Evolutionary conservation across 2,888 invertebrate genomes (phyloP).

Genomic region (Catocala fraxini): DNA sequence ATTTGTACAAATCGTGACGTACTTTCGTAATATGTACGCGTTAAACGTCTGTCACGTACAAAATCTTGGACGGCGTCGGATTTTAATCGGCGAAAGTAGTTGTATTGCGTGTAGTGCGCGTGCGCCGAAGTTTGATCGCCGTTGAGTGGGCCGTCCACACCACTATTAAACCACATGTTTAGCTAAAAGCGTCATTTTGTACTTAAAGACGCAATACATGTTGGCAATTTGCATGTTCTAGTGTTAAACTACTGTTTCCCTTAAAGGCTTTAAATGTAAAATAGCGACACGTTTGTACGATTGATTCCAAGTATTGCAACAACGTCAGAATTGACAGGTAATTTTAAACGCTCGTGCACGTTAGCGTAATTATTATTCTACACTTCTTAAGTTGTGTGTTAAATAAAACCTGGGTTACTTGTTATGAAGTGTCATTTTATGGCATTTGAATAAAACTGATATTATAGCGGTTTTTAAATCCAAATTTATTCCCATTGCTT

Average conservation of each 20-base stretch:
- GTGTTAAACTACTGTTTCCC: slow-evolving; percentile 51
- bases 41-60: slow-evolving; percentile 70
- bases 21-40: slow-evolving; percentile 65
- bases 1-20: slow-evolving; percentile 54
- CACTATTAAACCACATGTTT: slow-evolving; percentile 48
- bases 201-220: slow-evolving; percentile 56
- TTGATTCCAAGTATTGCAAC: slow-evolving; percentile 1
- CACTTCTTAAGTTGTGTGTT: not conserved
- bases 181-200: slow-evolving; percentile 54
- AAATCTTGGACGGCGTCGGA: slow-evolving; percentile 66
- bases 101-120: slow-evolving; percentile 76
- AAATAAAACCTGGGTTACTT: slow-evolving; percentile 15
- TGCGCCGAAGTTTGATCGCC: slow-evolving; percentile 69
- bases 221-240: slow-evolving; percentile 52
- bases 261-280: slow-evolving; percentile 40
- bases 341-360: slow-evolving; percentile 1
- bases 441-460: no score
- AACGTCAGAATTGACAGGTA: not conserved
- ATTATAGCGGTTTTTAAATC: no score
- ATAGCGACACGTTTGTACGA: not conserved
- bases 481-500: no score
- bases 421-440: slow-evolving; percentile 12
- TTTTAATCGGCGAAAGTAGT: slow-evolving; percentile 84
- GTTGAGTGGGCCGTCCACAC: slow-evolving; percentile 42
- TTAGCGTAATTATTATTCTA: not conserved